Evolutionary conservation across 2,797 vertebrate species (phyloP).

Genomic region (Sebastes umbrosus): DNA sequence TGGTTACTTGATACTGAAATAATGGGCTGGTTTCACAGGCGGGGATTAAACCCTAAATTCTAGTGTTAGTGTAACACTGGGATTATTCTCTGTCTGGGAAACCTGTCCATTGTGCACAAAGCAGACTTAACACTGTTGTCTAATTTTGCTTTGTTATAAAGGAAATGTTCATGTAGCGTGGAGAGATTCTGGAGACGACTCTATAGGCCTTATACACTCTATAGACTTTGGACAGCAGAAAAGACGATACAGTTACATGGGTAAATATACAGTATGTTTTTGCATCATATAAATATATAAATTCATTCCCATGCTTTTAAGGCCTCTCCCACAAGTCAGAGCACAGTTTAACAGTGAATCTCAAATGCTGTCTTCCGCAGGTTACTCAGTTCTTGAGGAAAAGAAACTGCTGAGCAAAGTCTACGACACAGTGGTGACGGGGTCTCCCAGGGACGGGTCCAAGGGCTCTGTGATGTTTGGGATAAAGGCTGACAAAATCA

Average conservation of each 20-base stretch:
- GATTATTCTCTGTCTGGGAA: constrained; percentile 43
- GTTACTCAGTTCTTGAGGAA: constrained; percentile 87
- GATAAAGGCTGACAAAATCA: constrained; percentile 25
- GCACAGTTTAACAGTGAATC: not conserved
- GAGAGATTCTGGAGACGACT: constrained; percentile 85
- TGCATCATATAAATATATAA: not conserved
- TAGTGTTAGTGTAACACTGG: constrained; percentile 7
- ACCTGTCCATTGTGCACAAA: not conserved
- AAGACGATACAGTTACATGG: constrained; percentile 85
- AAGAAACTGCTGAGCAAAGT: constrained; percentile 78
- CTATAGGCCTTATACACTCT: not conserved
- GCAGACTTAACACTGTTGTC: constrained; percentile 12
- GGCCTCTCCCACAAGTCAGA: not conserved
- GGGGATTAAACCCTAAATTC: constrained; percentile 9
- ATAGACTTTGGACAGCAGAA: constrained; percentile 70
- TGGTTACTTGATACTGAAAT: constrained; percentile 22
- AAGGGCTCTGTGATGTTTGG: constrained; percentile 88
- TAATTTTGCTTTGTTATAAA: constrained; percentile 60
- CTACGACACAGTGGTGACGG: constrained; percentile 86
- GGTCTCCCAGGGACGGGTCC: constrained; percentile 87
- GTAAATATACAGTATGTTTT: constrained; percentile 65
- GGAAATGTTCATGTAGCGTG: constrained; percentile 88
- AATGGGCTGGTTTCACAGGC: constrained; percentile 45
- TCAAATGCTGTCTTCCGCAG: constrained; percentile 65
- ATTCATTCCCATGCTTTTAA: not conserved